These are phyloP conservation scores for Galerucella nymphaeae DNA, from an alignment of 2,888 invertebrate genomes.

Conservation along the genomic window DNA sequence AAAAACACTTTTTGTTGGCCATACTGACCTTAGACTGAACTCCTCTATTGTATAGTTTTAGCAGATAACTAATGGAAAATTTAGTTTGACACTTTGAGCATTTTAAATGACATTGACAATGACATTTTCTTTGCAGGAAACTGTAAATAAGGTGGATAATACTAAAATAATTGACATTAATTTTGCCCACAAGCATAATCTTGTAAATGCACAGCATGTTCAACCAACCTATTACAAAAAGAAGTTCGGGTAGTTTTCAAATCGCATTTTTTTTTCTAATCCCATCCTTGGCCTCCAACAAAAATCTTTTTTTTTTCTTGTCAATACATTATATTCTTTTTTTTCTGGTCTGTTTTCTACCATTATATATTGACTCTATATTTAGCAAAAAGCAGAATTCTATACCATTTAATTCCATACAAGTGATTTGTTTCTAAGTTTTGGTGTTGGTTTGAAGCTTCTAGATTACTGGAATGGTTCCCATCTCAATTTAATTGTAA, in stretches of 20 bases:
- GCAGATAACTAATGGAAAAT: too few species aligned
- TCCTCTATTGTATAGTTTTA: too few species aligned
- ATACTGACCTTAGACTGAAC: too few species aligned
- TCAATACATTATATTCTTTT: slow-evolving; percentile 15
- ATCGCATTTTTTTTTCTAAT: slow-evolving; percentile 17
- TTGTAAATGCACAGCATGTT: slow-evolving; percentile 8
- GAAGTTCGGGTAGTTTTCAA: slow-evolving; percentile 9
- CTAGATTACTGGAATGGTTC: slow-evolving; percentile 47
- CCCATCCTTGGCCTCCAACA: slow-evolving; percentile 24
- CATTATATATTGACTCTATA: slow-evolving; percentile 54
- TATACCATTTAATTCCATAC: slow-evolving; percentile 48
- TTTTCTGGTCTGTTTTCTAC: slow-evolving; percentile 30
- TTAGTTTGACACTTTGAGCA: too few species aligned
- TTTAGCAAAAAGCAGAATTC: slow-evolving; percentile 58
- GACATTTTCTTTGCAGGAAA: too few species aligned
- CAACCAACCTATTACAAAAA: slow-evolving; percentile 23
- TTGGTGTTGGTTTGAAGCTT: slow-evolving; percentile 35
- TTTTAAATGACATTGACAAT: too few species aligned
- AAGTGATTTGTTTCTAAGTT: slow-evolving; percentile 34
- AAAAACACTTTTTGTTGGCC: too few species aligned
- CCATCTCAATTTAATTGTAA: slow-evolving; percentile 40
- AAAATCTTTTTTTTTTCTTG: slow-evolving; percentile 20
- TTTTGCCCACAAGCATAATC: neutral
- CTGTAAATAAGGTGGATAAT: too few species aligned
- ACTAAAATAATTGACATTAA: neutral